A percentile compares a stretch with the other conserved stretches of the same genome.
phyloP scores from a whole-genome alignment of 2,113 vertebrate genomes.

The Piaya cayana region DNA sequence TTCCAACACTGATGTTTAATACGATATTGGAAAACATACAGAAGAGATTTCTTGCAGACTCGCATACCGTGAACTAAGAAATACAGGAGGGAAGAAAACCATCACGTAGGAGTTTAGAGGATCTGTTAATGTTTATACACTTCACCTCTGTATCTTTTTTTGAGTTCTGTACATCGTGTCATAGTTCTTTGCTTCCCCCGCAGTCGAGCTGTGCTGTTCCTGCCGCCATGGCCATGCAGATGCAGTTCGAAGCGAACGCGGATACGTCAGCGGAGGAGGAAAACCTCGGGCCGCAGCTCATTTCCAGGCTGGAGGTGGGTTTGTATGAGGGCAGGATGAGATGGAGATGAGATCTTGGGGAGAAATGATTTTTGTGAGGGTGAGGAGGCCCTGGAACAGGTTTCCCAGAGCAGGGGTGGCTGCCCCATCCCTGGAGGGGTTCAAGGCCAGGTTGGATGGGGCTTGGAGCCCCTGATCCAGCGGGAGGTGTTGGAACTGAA shows the following conservation, averaged over 20 bases:
- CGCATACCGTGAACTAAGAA: accelerated
- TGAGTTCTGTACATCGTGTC: accelerated
- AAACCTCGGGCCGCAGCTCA: slow-evolving; percentile 89
- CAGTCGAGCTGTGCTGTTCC: not conserved
- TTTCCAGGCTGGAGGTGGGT: slow-evolving; percentile 89
- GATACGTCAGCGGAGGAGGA: slow-evolving; percentile 87
- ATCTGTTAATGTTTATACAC: accelerated
- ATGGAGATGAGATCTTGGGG: no score
- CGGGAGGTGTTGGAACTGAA: no score
- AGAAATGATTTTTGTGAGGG: no score
- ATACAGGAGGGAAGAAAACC: no score
- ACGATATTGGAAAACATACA: accelerated
- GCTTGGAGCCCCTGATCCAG: no score
- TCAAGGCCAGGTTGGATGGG: no score
- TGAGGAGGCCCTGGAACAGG: no score
- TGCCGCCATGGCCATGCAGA: slow-evolving; percentile 85
- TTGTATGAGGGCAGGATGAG: no score
- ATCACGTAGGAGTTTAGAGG: accelerated
- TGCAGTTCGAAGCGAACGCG: slow-evolving; percentile 77
- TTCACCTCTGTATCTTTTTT: accelerated
- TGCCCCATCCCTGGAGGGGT: no score
- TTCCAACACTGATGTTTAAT: no score
- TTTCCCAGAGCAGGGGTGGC: no score
- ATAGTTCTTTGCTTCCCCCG: not conserved
- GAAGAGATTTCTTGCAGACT: accelerated